Percentiles rank a stretch among this genome's conserved stretches.
phyloP scores from a whole-genome alignment of 2,113 vertebrate genomes.

The Brachyhypopomus gauderio region DNA sequence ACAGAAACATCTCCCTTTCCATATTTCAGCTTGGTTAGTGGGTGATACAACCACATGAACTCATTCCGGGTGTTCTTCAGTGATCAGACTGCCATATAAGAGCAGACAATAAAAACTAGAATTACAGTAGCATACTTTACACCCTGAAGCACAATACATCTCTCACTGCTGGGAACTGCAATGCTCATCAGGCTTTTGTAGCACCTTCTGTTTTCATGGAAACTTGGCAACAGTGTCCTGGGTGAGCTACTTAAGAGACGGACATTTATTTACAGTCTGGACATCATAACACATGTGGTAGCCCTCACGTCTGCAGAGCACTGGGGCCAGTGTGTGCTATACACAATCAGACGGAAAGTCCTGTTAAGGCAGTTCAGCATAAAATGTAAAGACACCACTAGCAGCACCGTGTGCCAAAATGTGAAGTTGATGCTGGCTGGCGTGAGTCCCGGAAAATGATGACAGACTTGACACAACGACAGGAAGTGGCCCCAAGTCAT shows the following conservation, averaged over 20 bases:
- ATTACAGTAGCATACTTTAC: conserved; percentile 19
- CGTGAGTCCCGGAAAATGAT: neutral
- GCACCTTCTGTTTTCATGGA: conserved; percentile 59
- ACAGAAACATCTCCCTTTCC: neutral
- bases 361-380: neutral
- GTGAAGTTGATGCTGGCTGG: neutral
- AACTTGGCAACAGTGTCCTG: conserved; percentile 67
- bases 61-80: neutral
- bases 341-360: conserved; percentile 32
- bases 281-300: conserved; percentile 70
- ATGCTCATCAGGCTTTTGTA: conserved; percentile 48
- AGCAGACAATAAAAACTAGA: too few relatives aligned
- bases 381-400: too few relatives aligned
- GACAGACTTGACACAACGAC: neutral
- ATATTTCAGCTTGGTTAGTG: neutral
- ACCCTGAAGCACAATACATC: conserved; percentile 40
- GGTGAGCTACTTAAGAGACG: conserved; percentile 59
- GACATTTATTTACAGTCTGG: conserved; percentile 65
- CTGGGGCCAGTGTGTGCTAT: conserved; percentile 51
- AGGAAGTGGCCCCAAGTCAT: conserved; percentile 22
- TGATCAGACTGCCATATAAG: neutral
- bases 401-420: neutral
- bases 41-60: neutral
- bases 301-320: neutral
- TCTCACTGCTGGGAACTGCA: conserved; percentile 67